Base-by-base conservation (phyloP, 2,797 vertebrate genomes). In the Taenioides sp. region DNA sequence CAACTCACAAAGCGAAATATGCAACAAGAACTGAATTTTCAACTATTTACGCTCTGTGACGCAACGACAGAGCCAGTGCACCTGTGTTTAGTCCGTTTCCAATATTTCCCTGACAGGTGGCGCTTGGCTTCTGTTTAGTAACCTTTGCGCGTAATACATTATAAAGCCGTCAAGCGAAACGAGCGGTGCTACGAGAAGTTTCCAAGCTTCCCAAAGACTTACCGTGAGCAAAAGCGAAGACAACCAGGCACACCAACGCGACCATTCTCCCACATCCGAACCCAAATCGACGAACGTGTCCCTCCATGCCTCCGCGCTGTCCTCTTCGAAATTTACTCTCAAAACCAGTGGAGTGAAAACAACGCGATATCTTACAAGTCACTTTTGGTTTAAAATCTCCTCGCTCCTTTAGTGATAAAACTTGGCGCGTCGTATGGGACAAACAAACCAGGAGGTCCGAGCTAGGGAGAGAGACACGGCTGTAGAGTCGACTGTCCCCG, bases 141-240 rank as follows among this genome's bases (percentile, higher is more conserved):
- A 67, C 37, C 28, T 65, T 20, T 9, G 7, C 4, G 6, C 20
- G 18, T 43, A 9, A 1, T 4, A 12, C 40, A 4, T 14, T 0
- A 16, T 43, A 43, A 43, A 43, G 11, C 40, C 12, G 10, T 43
- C 40, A 17, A 2, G 9, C 12, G 23, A 17, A 60, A 20, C 0
- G 27, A 64, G 18, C 3, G 18, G 18, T 16, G 43, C 0, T 16
- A 75, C 81, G 58, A 9, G 2, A 59, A 57, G 43, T 25, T 52
- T 50, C 1, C 55, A 17, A 9, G 27, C 28, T 2, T 66, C 25
- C 61, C 50, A 22, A 55, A 57, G 50, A 2, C 91, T 90, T 92
- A 94, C 92, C 92, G 84, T 91, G 84, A 40, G 69, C 0, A 52
- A 88, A 55, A 31, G 88, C 71, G 65, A 88, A 82, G 65, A 86